phyloP scores from a whole-genome alignment of 2,797 vertebrate genomes.

The Todus mexicanus region DNA sequence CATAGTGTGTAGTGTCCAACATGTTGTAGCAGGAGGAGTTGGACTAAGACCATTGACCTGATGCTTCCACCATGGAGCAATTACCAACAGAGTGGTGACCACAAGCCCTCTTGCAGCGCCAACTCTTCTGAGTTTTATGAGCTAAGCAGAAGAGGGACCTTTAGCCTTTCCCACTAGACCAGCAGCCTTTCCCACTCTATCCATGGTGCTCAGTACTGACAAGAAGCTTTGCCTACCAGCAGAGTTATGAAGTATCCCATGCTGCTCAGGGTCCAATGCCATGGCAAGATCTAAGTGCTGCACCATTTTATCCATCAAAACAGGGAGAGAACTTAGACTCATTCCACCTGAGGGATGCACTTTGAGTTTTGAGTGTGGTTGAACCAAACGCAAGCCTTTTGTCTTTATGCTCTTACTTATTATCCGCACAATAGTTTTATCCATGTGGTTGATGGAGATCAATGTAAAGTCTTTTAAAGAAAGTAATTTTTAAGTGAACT shows the following conservation, averaged over 20 bases:
- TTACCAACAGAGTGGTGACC: neutral
- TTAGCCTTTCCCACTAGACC: neutral
- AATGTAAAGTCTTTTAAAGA: neutral
- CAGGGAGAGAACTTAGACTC: neutral
- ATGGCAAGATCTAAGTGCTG: neutral
- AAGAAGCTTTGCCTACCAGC: neutral
- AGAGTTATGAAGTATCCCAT: neutral
- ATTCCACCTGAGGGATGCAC: neutral
- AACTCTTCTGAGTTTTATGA: neutral
- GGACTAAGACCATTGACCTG: neutral
- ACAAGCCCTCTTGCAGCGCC: neutral
- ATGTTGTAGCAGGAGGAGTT: neutral
- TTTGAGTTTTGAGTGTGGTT: neutral
- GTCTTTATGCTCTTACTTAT: neutral
- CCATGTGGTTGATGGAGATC: neutral
- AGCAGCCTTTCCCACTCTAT: neutral
- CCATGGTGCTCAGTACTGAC: accelerated
- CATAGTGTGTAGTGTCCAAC: accelerated
- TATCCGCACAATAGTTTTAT: neutral
- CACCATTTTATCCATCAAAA: neutral
- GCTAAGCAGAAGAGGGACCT: neutral
- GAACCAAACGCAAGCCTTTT: neutral
- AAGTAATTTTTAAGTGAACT: neutral
- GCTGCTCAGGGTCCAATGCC: neutral
- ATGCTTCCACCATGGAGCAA: accelerated